These are phyloP conservation scores for Lonchura striata DNA, from an alignment of 2,113 vertebrate species.

Conservation along the genomic window DNA sequence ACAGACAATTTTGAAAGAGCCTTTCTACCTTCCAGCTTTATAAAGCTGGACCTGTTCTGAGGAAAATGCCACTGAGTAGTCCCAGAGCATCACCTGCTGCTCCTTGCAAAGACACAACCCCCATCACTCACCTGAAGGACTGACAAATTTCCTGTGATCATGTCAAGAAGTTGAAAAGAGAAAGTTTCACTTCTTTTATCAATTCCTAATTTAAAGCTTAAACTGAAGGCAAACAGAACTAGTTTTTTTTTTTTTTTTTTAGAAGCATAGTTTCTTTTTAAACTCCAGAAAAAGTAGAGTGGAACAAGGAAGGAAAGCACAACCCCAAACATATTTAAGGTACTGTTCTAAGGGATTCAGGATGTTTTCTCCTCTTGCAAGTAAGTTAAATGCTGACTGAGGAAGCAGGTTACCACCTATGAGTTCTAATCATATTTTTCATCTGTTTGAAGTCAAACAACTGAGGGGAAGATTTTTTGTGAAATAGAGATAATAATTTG, in stretches of 20 bases:
- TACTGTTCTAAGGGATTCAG: background rate
- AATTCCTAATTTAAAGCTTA: background rate
- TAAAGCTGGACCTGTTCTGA: background rate
- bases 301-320: background rate
- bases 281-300: background rate
- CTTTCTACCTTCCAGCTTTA: background rate
- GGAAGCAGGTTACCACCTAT: background rate
- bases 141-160: background rate
- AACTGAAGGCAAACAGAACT: background rate
- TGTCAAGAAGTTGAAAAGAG: background rate
- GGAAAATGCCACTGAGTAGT: background rate
- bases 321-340: background rate
- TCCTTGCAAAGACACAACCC: background rate
- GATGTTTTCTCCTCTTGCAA: background rate
- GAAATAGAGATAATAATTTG: background rate
- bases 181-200: background rate
- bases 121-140: background rate
- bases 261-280: background rate
- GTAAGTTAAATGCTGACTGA: background rate
- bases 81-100: background rate
- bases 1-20: background rate
- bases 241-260: background rate
- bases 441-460: background rate
- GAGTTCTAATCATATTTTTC: background rate
- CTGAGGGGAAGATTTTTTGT: background rate